Evolutionary conservation across 1,140 invertebrate genomes (phyloP).

Genomic region (Pseudomyrmex cubaensis): DNA sequence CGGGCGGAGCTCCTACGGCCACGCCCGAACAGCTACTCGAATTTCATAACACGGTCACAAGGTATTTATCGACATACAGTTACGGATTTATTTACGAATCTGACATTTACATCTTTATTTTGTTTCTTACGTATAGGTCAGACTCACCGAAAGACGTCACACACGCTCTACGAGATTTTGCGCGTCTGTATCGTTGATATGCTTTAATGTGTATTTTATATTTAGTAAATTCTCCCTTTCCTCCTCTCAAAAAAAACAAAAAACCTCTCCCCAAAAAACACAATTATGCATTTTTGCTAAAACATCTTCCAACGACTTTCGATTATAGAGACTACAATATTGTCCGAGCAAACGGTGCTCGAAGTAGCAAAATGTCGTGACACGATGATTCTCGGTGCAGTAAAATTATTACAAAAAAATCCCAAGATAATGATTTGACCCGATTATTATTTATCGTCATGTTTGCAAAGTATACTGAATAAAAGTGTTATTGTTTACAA

Average conservation of each 20-base stretch:
- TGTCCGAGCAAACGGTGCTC: neutral
- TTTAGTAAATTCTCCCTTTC: slow-evolving; percentile 12
- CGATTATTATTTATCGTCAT: slow-evolving; percentile 65
- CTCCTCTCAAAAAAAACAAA: too few species aligned
- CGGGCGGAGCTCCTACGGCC: slow-evolving; percentile 90
- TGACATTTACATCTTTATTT: slow-evolving; percentile 6
- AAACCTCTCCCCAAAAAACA: neutral
- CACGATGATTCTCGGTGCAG: slow-evolving; percentile 50
- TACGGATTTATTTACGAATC: neutral
- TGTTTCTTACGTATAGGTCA: slow-evolving; percentile 86
- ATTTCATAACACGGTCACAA: slow-evolving; percentile 91
- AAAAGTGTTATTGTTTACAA: too few species aligned
- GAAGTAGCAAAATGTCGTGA: slow-evolving; percentile 35
- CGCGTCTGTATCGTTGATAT: slow-evolving; percentile 90
- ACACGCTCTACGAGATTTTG: slow-evolving; percentile 90
- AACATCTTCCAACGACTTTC: slow-evolving; percentile 59
- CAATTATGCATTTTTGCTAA: slow-evolving; percentile 52
- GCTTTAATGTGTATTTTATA: slow-evolving; percentile 48
- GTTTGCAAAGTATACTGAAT: slow-evolving; percentile 55
- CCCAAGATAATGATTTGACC: slow-evolving; percentile 41
- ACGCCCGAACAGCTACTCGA: slow-evolving; percentile 93
- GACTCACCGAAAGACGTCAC: slow-evolving; percentile 90
- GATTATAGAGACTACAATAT: slow-evolving; percentile 3
- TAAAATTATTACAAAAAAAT: slow-evolving; percentile 30
- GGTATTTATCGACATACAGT: slow-evolving; percentile 83